A percentile compares a stretch with the other conserved stretches of the same genome.
Conservation (phyloP, 2,113 vertebrate genomes). For the Hirundichthys speculiger region DNA sequence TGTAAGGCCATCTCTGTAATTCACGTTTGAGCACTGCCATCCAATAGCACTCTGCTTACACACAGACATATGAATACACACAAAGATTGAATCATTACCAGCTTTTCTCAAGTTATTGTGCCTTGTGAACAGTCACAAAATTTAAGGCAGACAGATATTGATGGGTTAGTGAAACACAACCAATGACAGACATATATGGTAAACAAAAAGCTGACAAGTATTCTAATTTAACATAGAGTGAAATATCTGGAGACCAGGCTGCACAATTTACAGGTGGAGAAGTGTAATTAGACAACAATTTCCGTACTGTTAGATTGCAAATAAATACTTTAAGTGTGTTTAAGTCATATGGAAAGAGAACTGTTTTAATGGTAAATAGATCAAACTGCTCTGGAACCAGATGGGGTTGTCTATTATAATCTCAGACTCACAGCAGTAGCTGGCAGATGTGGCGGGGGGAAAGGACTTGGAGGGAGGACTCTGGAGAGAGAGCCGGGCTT, state of each 20-base stretch:
- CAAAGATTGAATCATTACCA: conserved; percentile 32
- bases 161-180: conserved; percentile 29
- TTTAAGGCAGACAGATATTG: conserved; percentile 26
- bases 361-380: conserved; percentile 12
- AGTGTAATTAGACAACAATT: too few species aligned
- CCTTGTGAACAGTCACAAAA: conserved; percentile 13
- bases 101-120: conserved; percentile 14
- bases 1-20: conserved; percentile 18
- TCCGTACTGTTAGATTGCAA: too few species aligned
- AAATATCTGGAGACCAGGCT: too few species aligned
- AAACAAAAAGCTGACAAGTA: not conserved
- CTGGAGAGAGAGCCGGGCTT: conserved; percentile 60
- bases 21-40: conserved; percentile 52
- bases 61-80: conserved; percentile 29
- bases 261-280: too few species aligned
- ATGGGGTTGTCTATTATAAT: conserved; percentile 68
- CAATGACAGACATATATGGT: conserved; percentile 27
- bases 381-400: conserved; percentile 49
- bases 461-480: conserved; percentile 52
- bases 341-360: too few species aligned
- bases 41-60: conserved; percentile 4
- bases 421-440: conserved; percentile 60
- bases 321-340: too few species aligned
- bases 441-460: conserved; percentile 72
- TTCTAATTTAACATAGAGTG: too few species aligned